A percentile compares a stretch with the other conserved stretches of the same genome.
Conservation (phyloP, 2,797 vertebrate species). For the Ptychadena robeensis region DNA sequence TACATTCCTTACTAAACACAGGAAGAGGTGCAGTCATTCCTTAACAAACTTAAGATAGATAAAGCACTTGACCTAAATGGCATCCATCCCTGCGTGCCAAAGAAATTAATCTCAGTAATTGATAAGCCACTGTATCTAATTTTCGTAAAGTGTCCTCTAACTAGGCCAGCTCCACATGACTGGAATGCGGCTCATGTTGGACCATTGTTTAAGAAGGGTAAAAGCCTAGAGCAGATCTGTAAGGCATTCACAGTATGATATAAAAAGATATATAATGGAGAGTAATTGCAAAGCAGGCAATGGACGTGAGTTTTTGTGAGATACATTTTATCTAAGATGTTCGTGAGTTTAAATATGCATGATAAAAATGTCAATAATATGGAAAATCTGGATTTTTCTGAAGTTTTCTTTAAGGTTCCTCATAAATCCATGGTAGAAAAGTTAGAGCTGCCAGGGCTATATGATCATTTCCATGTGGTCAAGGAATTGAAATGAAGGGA, state of each 20-base stretch:
- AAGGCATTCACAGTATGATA: background rate
- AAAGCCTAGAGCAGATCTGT: background rate
- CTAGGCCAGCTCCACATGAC: background rate
- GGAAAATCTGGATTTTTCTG: too few species aligned
- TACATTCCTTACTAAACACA: background rate
- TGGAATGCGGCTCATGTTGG: background rate
- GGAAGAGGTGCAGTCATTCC: background rate
- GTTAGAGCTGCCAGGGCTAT: too few species aligned
- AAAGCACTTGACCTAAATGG: conserved; percentile 1
- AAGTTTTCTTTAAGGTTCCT: too few species aligned
- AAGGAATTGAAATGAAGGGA: too few species aligned
- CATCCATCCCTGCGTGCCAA: background rate
- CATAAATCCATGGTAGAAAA: too few species aligned
- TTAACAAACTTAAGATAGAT: background rate
- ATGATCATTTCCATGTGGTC: too few species aligned
- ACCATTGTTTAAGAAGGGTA: background rate
- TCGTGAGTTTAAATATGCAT: too few species aligned
- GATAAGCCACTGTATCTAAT: background rate
- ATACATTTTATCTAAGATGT: too few species aligned
- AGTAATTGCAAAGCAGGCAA: background rate
- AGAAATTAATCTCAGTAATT: background rate
- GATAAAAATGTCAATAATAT: too few species aligned
- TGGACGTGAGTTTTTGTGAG: too few species aligned
- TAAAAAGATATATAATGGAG: background rate
- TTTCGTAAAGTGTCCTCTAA: background rate